A percentile compares a stretch with the other conserved stretches of the same genome.
These are phyloP conservation scores for Drosophila peninsularis DNA, from an alignment of 2,888 invertebrate species.

Conservation along the genomic window DNA sequence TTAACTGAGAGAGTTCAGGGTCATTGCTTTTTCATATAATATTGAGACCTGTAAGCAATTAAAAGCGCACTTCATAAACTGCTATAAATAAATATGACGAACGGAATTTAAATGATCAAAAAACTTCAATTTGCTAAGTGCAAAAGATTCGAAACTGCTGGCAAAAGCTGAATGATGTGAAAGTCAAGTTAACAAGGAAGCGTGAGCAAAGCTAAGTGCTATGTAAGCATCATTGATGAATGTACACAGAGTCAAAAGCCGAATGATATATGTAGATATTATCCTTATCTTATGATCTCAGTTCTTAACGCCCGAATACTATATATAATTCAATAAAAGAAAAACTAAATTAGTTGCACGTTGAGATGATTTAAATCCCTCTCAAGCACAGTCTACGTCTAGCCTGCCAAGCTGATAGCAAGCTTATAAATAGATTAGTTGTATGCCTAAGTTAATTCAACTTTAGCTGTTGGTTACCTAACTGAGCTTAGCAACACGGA, in stretches of 20 bases:
- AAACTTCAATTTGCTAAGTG: background rate
- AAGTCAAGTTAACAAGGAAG: background rate
- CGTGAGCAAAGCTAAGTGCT: background rate
- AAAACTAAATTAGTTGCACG: background rate
- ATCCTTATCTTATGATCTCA: background rate
- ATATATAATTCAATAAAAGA: slow-evolving; percentile 1
- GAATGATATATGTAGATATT: background rate
- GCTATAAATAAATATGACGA: slow-evolving; percentile 8
- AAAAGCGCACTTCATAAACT: background rate
- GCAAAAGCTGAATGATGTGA: slow-evolving; percentile 5
- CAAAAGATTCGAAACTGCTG: background rate
- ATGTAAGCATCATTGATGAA: background rate
- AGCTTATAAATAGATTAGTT: slow-evolving; percentile 22
- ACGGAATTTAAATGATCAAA: background rate
- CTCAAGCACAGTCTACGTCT: slow-evolving; percentile 3
- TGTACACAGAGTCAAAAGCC: too few species aligned
- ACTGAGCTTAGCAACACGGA: slow-evolving; percentile 28
- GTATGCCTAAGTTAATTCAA: slow-evolving; percentile 20
- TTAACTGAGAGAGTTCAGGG: slow-evolving; percentile 16
- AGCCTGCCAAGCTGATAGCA: slow-evolving; percentile 24
- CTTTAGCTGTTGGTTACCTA: slow-evolving; percentile 21
- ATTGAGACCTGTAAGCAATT: slow-evolving; percentile 11
- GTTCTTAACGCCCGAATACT: background rate
- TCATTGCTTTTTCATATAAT: background rate
- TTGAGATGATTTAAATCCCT: slow-evolving; percentile 3